These are phyloP conservation scores for Suillia variegata DNA, from an alignment of 2,888 invertebrate species.

Conservation along the genomic window DNA sequence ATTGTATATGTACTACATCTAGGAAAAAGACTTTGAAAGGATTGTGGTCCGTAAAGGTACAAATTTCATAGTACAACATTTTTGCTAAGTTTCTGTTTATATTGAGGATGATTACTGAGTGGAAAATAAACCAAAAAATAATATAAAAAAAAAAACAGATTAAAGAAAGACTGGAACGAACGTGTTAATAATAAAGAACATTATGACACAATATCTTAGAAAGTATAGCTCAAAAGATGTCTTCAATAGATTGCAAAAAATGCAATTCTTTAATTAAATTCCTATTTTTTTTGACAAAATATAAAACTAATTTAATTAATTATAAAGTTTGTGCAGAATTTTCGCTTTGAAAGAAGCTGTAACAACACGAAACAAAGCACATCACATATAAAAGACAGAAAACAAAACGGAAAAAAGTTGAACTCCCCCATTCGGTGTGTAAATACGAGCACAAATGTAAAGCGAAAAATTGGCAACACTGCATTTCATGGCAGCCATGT, in stretches of 20 bases:
- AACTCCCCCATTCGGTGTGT: background rate
- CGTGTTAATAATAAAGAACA: no score
- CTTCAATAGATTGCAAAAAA: background rate
- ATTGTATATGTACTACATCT: no score
- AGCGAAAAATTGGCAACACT: slow-evolving; percentile 47
- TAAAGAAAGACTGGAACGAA: no score
- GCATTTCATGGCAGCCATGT: slow-evolving; percentile 50
- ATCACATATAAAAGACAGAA: slow-evolving; percentile 7
- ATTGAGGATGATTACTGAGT: no score
- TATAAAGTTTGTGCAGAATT: background rate
- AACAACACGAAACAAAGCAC: slow-evolving; percentile 20
- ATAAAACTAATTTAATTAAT: background rate
- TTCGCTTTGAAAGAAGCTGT: slow-evolving; percentile 21
- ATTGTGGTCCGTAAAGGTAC: no score
- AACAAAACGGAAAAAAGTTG: background rate
- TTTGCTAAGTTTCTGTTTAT: no score
- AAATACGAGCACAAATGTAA: slow-evolving; percentile 28
- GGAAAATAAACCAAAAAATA: no score
- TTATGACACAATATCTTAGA: no score
- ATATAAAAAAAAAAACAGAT: no score
- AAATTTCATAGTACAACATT: no score
- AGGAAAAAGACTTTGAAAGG: no score
- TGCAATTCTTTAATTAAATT: background rate
- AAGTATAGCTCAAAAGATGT: no score
- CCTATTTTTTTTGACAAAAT: background rate